phyloP scores from a whole-genome alignment of 2,113 vertebrate species.

The Rhinichthys klamathensis region DNA sequence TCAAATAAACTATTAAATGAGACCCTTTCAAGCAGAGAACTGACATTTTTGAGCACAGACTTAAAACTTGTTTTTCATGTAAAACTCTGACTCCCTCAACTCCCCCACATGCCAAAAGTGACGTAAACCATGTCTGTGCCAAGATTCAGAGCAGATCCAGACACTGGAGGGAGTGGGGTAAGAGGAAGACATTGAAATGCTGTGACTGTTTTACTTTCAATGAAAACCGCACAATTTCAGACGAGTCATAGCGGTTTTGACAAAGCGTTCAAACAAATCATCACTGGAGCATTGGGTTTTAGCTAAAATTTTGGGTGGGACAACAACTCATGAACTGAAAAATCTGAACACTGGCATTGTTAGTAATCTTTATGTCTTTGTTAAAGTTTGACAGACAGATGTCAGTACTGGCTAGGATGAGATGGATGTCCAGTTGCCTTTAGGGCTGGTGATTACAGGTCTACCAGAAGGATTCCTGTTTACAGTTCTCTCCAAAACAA shows the following conservation, averaged over 20 bases:
- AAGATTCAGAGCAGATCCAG: constrained; percentile 52
- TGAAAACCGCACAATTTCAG: constrained; percentile 18
- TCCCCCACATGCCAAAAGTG: constrained; percentile 46
- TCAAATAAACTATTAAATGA: neutral
- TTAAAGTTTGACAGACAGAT: constrained; percentile 36
- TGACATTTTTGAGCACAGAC: constrained; percentile 10
- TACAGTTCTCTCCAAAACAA: constrained; percentile 42
- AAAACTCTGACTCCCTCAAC: constrained; percentile 24
- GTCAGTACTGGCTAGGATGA: constrained; percentile 30
- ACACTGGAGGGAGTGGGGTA: constrained; percentile 27
- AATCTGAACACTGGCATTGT: neutral
- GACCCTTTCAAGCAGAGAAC: neutral
- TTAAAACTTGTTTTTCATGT: constrained; percentile 11
- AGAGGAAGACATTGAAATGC: constrained; percentile 25
- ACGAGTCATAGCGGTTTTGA: neutral
- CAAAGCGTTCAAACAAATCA: neutral
- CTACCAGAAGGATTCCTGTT: constrained; percentile 49
- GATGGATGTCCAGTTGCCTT: constrained; percentile 34
- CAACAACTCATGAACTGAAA: neutral
- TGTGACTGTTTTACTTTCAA: constrained; percentile 32
- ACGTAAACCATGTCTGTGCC: constrained; percentile 54
- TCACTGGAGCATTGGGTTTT: neutral
- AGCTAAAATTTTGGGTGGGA: no score
- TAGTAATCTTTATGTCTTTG: neutral
- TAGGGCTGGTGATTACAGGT: constrained; percentile 61